Evolutionary conservation across 2,113 vertebrate species (phyloP), one percentile per base, ranked within the genome.

Genomic region (Phylloscopus trochilus): DNA sequence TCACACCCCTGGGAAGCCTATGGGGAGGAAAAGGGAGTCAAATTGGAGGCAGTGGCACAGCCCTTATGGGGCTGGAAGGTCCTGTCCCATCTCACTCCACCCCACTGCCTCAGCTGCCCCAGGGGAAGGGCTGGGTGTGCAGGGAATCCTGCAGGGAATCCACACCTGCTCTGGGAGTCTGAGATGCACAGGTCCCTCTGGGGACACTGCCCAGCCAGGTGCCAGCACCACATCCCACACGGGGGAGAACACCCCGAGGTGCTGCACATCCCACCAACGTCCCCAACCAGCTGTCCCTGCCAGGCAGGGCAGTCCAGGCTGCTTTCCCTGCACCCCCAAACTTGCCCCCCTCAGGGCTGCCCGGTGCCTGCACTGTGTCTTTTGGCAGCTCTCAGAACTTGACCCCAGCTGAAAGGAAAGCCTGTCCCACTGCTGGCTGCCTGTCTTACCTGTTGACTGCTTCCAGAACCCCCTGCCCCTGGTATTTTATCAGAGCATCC

Each of bases 371-470:
- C 1, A 0, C 69, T 94, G 26, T 95, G 87, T 97, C 96, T 95
- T 70, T 47, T 19, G 19, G 78, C 95, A 96, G 67, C 93, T 96
- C 44, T 3, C 2, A 49, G 90, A 95, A 83, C 88, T 47, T 94
- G 96, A 96, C 93, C 90, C 87, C 15, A 0, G 70, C 90, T 93
- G 92, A 93, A 96, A 96, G 73, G 43, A 63, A 87, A 93, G 30
- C 64, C 77, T 28, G 4, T 73, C 76, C 80, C 0, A 0, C 85
- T 85, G 83, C 75, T 15, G 35, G 63, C 93, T 91, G 96, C 91
- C 95, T 92, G 70, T 69, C 88, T 96, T 96, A 92, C 89, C 91
- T 78, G 77, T 37, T 95, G 96, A 91, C 90, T 94, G 92, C 91
- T 94, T 94, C 93, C 96, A 96, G 96, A 96, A 35, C 14, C 83